A percentile compares a stretch with the other conserved stretches of the same genome.
Evolutionary conservation across 2,797 vertebrate genomes (phyloP).

Genomic region (Alauda arvensis): DNA sequence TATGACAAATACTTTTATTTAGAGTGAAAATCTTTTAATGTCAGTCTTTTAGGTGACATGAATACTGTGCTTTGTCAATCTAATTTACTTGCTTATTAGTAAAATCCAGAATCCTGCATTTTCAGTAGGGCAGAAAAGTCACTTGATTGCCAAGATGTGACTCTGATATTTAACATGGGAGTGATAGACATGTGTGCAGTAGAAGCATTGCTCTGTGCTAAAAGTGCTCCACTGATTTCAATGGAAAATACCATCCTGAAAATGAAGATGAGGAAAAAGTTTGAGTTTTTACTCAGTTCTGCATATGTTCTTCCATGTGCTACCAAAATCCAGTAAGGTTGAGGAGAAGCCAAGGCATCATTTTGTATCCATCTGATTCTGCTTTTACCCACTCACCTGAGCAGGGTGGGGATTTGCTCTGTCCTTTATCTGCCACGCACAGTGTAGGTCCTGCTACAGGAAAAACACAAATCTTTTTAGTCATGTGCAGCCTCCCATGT

Average conservation of each 20-base stretch:
- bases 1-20: background rate
- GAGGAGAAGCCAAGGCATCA: background rate
- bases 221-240: background rate
- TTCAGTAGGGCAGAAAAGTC: background rate
- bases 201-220: background rate
- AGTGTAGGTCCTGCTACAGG: background rate
- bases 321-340: background rate
- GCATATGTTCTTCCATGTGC: background rate
- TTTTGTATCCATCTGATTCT: background rate
- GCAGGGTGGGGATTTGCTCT: background rate
- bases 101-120: background rate
- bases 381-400: background rate
- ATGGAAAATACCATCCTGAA: background rate
- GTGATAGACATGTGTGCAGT: background rate
- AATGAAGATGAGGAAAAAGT: background rate
- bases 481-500: background rate
- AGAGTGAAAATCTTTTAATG: background rate
- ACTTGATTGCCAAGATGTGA: background rate
- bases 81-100: background rate
- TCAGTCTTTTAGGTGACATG: background rate
- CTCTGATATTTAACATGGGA: accelerated
- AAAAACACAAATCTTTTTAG: conserved; percentile 11
- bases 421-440: background rate
- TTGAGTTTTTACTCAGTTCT: background rate
- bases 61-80: background rate